Evolutionary conservation across 1,140 invertebrate genomes (phyloP), one percentile per base, ranked within the genome.

Genomic region (Ips typographus): DNA sequence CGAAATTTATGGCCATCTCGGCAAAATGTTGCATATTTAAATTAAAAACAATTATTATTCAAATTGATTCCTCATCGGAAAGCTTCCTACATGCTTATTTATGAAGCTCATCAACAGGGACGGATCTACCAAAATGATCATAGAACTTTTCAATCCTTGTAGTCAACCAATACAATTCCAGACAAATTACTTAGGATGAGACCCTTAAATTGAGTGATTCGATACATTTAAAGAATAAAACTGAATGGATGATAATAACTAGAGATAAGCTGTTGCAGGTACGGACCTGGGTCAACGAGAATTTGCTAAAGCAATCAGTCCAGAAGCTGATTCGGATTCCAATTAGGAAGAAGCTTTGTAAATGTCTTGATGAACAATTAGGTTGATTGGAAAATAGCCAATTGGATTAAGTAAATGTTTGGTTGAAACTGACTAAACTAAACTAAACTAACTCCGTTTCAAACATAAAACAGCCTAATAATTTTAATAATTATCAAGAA

Each of bases 21-120:
- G 59, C 53, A 63, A 68, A 64, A 59, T 66, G 57, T 59, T 70
- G 68, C 64, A 65, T 71, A 70, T 74, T 72, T 68, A 72, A 72
- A 74, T 74, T 72, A 65, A 74, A 70, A 66, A 72, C 64, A 65
- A 72, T 74, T 74, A 74, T 72, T 68, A 74, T 72, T 74, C 49
- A 74, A 74, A 72, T 74, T 72, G 64, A 74, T 66, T 74, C 72
- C 56, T 65, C 44, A 70, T 64, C 56, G 60, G 66, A 55, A 43
- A 61, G 66, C 66, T 68, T 68, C 66, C 66, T 68, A 68, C 65
- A 68, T 68, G 53, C 47, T 52, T 68, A 68, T 68, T 68, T 68
- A 68, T 68, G 49, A 61, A 53, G 40, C 49, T 42, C 37, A 3
- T 47, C 40, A 44, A 36, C 58, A 68, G 66, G 66, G 8, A 7